Conservation (phyloP, 2,888 invertebrate genomes). For the Xanthia icteritia region DNA sequence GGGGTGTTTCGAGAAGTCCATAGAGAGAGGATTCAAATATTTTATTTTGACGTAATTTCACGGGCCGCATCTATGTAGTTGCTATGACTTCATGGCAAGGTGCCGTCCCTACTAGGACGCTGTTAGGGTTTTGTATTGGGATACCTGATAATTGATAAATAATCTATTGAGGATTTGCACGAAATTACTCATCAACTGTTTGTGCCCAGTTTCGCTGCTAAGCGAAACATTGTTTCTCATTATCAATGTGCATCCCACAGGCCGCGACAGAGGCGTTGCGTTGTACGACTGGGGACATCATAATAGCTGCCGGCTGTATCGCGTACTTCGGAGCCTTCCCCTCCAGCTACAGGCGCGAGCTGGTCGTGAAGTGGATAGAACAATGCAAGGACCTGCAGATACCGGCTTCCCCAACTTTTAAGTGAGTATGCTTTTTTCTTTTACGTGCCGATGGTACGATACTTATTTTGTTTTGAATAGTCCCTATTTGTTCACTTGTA, state of each 20-base stretch:
- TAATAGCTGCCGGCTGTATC: conserved; percentile 96
- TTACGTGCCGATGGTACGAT: neutral
- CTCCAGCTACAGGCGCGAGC: conserved; percentile 92
- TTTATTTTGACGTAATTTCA: neutral
- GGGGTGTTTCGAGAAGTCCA: no score
- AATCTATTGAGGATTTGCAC: neutral
- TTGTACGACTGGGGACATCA: conserved; percentile 96
- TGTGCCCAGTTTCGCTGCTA: neutral
- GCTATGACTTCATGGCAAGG: neutral
- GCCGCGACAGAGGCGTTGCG: conserved; percentile 92
- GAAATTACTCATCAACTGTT: neutral
- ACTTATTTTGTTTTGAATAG: neutral
- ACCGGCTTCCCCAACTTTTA: conserved; percentile 92
- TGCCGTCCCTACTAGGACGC: neutral
- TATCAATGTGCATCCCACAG: conserved; percentile 74
- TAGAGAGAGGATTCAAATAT: no score
- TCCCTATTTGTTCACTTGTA: neutral
- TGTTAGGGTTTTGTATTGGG: neutral
- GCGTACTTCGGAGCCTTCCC: conserved; percentile 98
- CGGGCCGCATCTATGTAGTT: neutral
- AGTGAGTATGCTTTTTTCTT: conserved; percentile 86
- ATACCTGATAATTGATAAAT: no score
- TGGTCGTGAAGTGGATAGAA: conserved; percentile 92
- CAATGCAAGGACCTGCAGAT: conserved; percentile 92
- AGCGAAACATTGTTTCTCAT: neutral